A percentile compares a stretch with the other conserved stretches of the same genome.
Conservation (phyloP, 64 coral and sea anemone genomes). For the Cladopsammia gracilis region DNA sequence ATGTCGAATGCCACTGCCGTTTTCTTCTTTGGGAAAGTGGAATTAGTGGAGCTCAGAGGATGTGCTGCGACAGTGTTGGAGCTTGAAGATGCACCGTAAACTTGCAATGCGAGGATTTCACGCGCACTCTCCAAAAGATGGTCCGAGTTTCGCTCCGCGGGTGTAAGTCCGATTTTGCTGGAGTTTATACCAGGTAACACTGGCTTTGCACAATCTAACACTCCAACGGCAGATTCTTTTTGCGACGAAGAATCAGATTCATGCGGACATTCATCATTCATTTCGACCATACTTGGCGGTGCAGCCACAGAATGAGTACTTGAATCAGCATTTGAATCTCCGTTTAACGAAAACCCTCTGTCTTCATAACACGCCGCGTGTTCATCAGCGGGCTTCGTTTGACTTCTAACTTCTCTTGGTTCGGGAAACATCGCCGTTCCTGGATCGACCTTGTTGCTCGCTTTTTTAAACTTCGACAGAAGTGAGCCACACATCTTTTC, state of each 20-base stretch:
- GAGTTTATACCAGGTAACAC: neutral
- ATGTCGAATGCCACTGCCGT: conserved; percentile 5
- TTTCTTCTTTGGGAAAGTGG: neutral
- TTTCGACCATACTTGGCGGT: neutral
- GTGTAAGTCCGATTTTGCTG: too few species aligned
- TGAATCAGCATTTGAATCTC: too few species aligned
- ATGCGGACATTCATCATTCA: neutral
- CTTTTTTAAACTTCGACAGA: conserved; percentile 8
- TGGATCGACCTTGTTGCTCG: neutral
- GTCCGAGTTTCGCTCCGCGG: neutral
- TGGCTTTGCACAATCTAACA: neutral
- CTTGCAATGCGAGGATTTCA: neutral
- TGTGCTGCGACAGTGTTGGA: too few species aligned
- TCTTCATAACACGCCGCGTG: neutral
- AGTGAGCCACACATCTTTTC: neutral
- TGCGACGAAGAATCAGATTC: neutral
- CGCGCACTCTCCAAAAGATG: conserved; percentile 8
- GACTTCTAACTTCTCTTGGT: neutral
- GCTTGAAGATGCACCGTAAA: too few species aligned
- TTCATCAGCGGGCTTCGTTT: neutral
- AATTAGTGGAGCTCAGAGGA: too few species aligned
- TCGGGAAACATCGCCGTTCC: neutral
- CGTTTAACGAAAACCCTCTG: neutral
- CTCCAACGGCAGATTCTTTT: neutral
- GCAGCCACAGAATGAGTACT: neutral